Conservation (phyloP, 2,888 invertebrate species). For the Ormyrus labotus region DNA sequence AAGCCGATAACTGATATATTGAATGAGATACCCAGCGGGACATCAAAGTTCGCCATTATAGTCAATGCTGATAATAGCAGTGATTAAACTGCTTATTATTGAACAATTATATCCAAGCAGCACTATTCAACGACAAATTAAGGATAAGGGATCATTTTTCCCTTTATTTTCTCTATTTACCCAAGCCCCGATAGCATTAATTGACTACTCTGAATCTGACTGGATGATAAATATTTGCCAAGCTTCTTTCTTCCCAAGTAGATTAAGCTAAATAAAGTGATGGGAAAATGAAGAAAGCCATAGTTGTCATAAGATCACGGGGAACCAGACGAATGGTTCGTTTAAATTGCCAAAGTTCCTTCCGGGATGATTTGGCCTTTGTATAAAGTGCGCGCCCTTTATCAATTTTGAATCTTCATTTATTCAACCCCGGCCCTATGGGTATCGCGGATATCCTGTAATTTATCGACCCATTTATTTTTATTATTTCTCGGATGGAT, state of each 20-base stretch:
- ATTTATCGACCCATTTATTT: slow-evolving; percentile 47
- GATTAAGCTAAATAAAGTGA: no score
- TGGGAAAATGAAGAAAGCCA: no score
- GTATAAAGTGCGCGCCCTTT: not conserved
- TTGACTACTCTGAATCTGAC: no score
- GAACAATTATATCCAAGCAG: no score
- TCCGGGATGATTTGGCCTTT: slow-evolving; percentile 35
- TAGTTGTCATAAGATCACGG: not conserved
- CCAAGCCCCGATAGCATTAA: no score
- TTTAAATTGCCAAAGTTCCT: slow-evolving; percentile 29
- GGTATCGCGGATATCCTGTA: slow-evolving; percentile 28
- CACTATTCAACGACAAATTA: no score
- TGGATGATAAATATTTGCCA: not conserved
- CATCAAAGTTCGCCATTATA: not conserved
- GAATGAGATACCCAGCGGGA: slow-evolving; percentile 20
- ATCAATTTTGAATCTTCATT: slow-evolving; percentile 46
- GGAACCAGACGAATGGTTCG: not conserved
- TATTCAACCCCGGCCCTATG: slow-evolving; percentile 18
- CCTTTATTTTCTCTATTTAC: not conserved
- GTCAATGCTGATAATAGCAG: no score
- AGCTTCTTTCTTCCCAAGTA: no score
- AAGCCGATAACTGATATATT: slow-evolving; percentile 8
- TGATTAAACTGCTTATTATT: no score
- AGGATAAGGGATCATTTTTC: not conserved
- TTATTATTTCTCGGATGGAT: slow-evolving; percentile 19